Conservation (phyloP, 1,140 invertebrate species). For the Apolygus lucorum region DNA sequence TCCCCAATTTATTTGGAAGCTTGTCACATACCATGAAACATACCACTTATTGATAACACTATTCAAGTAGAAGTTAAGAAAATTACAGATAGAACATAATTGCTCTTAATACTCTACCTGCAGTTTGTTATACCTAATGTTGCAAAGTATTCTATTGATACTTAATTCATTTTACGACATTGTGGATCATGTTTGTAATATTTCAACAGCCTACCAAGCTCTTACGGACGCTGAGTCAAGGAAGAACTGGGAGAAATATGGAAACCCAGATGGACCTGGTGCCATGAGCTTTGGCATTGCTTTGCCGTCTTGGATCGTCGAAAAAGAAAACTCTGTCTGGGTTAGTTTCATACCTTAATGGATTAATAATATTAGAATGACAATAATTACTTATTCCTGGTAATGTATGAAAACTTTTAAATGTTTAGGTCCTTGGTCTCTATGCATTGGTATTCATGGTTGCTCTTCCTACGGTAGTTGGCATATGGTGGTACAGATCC, state of each 20-base stretch:
- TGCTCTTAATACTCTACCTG: no score
- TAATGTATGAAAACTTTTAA: neutral
- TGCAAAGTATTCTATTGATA: no score
- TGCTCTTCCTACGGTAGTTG: constrained; percentile 83
- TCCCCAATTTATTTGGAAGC: no score
- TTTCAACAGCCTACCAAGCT: constrained; percentile 63
- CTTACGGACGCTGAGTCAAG: constrained; percentile 93
- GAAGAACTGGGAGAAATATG: constrained; percentile 98
- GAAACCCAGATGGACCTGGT: constrained; percentile 98
- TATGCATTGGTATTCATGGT: constrained; percentile 98
- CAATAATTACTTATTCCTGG: neutral
- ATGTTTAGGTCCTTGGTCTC: constrained; percentile 63
- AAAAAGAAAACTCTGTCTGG: constrained; percentile 98
- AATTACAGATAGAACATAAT: no score
- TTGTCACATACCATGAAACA: no score
- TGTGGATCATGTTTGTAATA: no score
- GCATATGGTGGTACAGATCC: constrained; percentile 98
- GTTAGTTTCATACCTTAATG: constrained; percentile 42
- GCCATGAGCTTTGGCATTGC: constrained; percentile 99
- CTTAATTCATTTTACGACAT: no score
- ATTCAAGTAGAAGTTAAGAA: no score
- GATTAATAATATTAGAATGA: neutral
- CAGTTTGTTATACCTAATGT: no score
- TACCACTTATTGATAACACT: no score
- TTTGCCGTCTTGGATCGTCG: constrained; percentile 99